These are phyloP conservation scores for Bilobella aurantiaca DNA, from an alignment of 1,140 invertebrate genomes.

Conservation along the genomic window DNA sequence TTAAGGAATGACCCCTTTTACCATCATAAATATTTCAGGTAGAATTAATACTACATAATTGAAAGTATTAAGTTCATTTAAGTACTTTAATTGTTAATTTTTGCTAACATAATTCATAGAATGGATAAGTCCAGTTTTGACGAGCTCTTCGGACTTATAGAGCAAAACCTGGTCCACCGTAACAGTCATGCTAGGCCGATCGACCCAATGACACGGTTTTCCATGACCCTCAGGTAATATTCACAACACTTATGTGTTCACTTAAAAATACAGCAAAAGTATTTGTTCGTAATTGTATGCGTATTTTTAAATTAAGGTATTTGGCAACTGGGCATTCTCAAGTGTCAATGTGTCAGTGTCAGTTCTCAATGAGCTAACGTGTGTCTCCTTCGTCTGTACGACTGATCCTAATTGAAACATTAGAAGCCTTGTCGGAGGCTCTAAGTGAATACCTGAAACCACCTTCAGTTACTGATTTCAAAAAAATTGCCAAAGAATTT, in stretches of 20 bases:
- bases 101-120: background rate
- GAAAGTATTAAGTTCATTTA: background rate
- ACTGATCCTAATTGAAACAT: background rate
- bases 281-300: background rate
- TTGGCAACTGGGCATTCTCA: background rate
- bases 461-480: background rate
- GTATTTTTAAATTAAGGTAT: background rate
- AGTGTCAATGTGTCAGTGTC: too few species aligned
- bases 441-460: background rate
- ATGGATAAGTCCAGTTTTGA: background rate
- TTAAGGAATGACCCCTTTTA: background rate
- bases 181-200: background rate
- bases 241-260: too few species aligned
- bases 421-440: background rate
- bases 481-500: background rate
- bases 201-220: background rate
- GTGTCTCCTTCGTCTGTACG: background rate
- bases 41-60: background rate
- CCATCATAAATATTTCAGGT: constrained; percentile 7
- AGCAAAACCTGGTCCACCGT: background rate
- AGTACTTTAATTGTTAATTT: background rate
- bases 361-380: background rate
- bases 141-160: background rate
- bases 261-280: background rate
- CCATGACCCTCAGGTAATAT: background rate